Evolutionary conservation across 2,888 invertebrate species (phyloP), one percentile per base, ranked within the genome.

Genomic region (Cacoxenus indagator): DNA sequence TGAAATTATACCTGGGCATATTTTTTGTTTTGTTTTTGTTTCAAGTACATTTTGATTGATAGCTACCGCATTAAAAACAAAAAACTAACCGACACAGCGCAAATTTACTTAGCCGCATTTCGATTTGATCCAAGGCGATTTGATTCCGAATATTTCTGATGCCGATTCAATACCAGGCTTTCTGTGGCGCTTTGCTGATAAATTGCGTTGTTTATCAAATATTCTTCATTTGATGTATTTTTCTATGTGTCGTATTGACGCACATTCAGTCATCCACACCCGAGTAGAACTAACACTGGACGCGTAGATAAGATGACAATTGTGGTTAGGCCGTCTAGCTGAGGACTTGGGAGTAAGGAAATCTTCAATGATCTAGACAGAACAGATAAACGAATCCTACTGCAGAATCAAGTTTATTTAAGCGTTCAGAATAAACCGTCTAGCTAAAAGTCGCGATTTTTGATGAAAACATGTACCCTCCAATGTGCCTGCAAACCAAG

Each of bases 81-180:
- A 24, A 54, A 57, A 57, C 46, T n/a, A 8, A 46, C n/a, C 14
- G 29, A n/a, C 27, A 4, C 27, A 57, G 45, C 61, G 45, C 61
- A 62, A 62, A 62, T 62, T 62, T 62, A 62, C 26, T 62, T 62
- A 62, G 45, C 61, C 61, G 61, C 61, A 62, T 62, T 62, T 62
- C 61, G n/a, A n/a, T n/a, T n/a, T n/a, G n/a, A n/a, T n/a, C n/a
- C n/a, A n/a, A n/a, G n/a, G n/a, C n/a, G n/a, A n/a, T n/a, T n/a
- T n/a, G n/a, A n/a, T n/a, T n/a, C n/a, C n/a, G n/a, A n/a, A n/a
- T n/a, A n/a, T n/a, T n/a, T n/a, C n/a, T 17, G n/a, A 19, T 22
- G 17, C 19, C 48, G 22, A 51, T 51, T 51, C 45, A n/a, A 3
- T 43, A 5, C n/a, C 3, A 8, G n/a, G 45, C 45, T n/a, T 9